phyloP scores from a whole-genome alignment of 2,113 vertebrate genomes.

The Clarias macrocephalus region DNA sequence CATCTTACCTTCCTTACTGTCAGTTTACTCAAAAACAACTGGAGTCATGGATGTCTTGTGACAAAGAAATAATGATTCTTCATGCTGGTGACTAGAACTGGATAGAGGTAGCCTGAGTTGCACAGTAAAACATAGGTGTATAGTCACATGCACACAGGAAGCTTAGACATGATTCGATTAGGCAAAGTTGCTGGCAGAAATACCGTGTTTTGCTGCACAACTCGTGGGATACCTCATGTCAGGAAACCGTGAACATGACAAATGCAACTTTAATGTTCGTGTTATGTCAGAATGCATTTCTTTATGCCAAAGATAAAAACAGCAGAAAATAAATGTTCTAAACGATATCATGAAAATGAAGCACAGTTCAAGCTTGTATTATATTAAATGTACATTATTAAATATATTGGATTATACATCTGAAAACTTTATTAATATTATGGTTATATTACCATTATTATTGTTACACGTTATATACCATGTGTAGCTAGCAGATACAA shows the following conservation, averaged over 20 bases:
- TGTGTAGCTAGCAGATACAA: not conserved
- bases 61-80: constrained; percentile 23
- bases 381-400: not conserved
- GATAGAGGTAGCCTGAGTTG: not conserved
- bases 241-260: not conserved
- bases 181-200: not conserved
- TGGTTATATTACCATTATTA: not conserved
- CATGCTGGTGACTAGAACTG: not conserved
- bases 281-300: not conserved
- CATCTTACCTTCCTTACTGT: not conserved
- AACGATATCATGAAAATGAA: not conserved
- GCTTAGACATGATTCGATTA: not conserved
- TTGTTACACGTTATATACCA: not conserved
- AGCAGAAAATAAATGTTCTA: not conserved
- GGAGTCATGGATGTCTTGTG: constrained; percentile 13
- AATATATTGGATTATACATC: not conserved
- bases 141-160: not conserved
- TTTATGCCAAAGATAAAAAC: not conserved
- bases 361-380: not conserved
- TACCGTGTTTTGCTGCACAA: not conserved
- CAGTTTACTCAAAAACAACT: not conserved
- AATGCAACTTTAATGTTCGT: not conserved
- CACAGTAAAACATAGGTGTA: not conserved
- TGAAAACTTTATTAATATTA: not conserved
- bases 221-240: not conserved